These are phyloP conservation scores for Macrosiphum euphorbiae DNA, from an alignment of 2,888 invertebrate genomes.

Conservation along the genomic window DNA sequence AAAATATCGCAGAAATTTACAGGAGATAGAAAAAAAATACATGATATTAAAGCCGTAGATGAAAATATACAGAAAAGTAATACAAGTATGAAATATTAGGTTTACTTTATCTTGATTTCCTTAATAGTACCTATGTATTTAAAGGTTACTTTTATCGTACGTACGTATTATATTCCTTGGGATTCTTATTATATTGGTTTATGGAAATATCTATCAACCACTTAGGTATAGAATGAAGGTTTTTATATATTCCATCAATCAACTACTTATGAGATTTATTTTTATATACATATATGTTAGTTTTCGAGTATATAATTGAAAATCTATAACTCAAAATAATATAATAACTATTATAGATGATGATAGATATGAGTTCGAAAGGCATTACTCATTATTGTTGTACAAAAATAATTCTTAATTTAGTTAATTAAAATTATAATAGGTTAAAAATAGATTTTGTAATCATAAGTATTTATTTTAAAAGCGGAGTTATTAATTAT, in stretches of 20 bases:
- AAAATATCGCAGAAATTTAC: no score
- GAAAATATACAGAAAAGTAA: background rate
- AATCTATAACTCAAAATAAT: background rate
- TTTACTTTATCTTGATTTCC: background rate
- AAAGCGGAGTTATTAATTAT: background rate
- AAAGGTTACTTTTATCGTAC: background rate
- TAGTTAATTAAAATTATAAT: background rate
- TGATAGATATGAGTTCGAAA: background rate
- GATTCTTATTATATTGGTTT: background rate
- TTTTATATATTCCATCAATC: background rate
- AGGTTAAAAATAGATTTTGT: background rate
- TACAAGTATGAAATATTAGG: background rate
- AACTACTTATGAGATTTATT: background rate
- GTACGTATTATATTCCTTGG: background rate
- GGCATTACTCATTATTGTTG: background rate
- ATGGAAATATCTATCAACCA: background rate
- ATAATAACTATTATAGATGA: background rate
- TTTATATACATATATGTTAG: background rate
- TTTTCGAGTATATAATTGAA: background rate
- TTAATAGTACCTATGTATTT: background rate
- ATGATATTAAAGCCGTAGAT: background rate
- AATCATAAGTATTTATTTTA: background rate
- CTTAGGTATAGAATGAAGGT: background rate
- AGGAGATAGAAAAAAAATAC: background rate
- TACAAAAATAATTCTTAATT: background rate